Conservation (phyloP, 2,888 invertebrate genomes). For the Nemotelus pantherinus region DNA sequence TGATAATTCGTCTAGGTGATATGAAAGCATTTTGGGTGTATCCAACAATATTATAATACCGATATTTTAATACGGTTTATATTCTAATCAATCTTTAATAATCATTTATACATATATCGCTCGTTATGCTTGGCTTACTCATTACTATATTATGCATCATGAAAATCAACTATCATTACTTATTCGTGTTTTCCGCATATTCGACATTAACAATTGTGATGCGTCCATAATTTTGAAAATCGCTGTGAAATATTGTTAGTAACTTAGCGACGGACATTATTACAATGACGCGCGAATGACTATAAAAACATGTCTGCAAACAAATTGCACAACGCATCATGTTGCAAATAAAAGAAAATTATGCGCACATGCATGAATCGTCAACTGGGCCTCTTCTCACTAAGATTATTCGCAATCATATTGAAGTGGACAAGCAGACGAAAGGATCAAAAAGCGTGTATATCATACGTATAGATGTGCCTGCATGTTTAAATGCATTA, state of each 20-base stretch:
- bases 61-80: too few species aligned
- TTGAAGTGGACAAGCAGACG: too few species aligned
- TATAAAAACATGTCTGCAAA: neutral
- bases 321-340: neutral
- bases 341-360: neutral
- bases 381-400: too few species aligned
- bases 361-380: conserved; percentile 14
- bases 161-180: neutral
- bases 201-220: conserved; percentile 26
- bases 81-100: too few species aligned
- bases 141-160: conserved; percentile 4
- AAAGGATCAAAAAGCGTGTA: too few species aligned
- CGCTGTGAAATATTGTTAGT: conserved; percentile 36
- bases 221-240: conserved; percentile 24
- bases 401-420: too few species aligned
- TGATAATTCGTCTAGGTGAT: too few species aligned
- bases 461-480: too few species aligned
- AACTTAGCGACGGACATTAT: conserved; percentile 28
- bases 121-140: neutral
- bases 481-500: too few species aligned
- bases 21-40: too few species aligned
- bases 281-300: neutral
- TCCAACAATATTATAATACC: too few species aligned
- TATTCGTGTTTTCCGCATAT: conserved; percentile 25
- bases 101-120: too few species aligned